Conservation (phyloP, 2,113 vertebrate species). For the Calonectris borealis region DNA sequence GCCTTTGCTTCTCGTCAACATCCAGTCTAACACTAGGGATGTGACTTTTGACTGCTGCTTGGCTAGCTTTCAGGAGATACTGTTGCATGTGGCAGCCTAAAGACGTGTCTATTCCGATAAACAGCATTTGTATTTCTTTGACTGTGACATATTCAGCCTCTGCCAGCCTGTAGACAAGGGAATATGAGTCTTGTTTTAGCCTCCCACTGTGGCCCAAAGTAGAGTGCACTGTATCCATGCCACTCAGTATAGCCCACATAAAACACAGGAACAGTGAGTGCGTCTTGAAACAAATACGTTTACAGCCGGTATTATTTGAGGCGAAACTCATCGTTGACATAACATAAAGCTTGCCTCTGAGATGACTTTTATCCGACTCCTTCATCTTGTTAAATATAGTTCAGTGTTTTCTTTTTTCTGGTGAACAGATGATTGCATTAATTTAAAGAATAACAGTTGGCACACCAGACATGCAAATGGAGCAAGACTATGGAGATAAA, state of each 20-base stretch:
- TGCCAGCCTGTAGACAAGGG: neutral
- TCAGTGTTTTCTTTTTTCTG: neutral
- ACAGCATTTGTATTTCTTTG: constrained; percentile 15
- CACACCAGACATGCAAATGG: neutral
- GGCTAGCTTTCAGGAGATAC: neutral
- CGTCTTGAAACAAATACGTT: constrained; percentile 1
- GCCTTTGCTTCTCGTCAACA: neutral
- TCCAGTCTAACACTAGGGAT: neutral
- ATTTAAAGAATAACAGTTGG: constrained; percentile 12
- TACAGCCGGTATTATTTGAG: constrained; percentile 1
- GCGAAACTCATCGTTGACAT: neutral
- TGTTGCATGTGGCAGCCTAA: neutral
- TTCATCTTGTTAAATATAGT: constrained; percentile 15
- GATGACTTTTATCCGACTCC: neutral
- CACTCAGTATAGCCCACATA: neutral
- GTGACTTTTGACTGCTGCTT: neutral
- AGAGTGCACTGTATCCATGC: neutral
- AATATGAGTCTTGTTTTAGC: neutral
- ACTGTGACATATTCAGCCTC: neutral
- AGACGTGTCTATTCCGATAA: neutral
- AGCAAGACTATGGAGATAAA: neutral
- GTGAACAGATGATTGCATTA: neutral
- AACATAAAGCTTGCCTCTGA: neutral
- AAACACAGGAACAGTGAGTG: neutral
- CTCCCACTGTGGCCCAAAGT: neutral